Evolutionary conservation across 2,888 invertebrate genomes (phyloP).

Genomic region (Drosophila antonietae): DNA sequence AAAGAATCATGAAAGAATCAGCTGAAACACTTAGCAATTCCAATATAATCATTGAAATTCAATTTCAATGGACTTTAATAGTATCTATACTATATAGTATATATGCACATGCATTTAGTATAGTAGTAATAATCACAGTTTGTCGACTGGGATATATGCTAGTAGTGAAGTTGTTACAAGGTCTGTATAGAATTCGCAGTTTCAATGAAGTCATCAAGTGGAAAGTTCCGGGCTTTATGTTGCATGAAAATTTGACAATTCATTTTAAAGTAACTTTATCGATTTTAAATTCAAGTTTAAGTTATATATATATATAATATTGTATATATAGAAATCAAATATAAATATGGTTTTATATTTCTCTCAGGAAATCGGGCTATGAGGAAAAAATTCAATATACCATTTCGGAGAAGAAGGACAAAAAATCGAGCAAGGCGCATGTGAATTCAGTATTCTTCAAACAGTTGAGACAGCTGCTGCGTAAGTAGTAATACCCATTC

Average conservation of each 20-base stretch:
- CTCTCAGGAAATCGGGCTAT: constrained; percentile 85
- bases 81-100: too few species aligned
- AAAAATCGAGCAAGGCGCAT: constrained; percentile 88
- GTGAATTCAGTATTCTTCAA: constrained; percentile 91
- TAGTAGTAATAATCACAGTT: not conserved
- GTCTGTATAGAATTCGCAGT: not conserved
- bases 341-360: too few species aligned
- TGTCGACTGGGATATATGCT: not conserved
- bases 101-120: not conserved
- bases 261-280: too few species aligned
- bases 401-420: constrained; percentile 89
- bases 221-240: not conserved
- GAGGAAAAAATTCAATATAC: constrained; percentile 92
- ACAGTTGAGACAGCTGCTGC: constrained; percentile 88
- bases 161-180: not conserved
- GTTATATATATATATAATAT: too few species aligned
- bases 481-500: constrained; percentile 80
- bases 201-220: not conserved
- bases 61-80: not conserved
- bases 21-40: not conserved
- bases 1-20: not conserved
- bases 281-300: too few species aligned
- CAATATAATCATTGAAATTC: not conserved
- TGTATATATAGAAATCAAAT: too few species aligned
- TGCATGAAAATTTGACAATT: not conserved